A percentile compares a stretch with the other conserved stretches of the same genome.
Conservation (phyloP, 2,797 vertebrate species). For the Margarornis squamiger region DNA sequence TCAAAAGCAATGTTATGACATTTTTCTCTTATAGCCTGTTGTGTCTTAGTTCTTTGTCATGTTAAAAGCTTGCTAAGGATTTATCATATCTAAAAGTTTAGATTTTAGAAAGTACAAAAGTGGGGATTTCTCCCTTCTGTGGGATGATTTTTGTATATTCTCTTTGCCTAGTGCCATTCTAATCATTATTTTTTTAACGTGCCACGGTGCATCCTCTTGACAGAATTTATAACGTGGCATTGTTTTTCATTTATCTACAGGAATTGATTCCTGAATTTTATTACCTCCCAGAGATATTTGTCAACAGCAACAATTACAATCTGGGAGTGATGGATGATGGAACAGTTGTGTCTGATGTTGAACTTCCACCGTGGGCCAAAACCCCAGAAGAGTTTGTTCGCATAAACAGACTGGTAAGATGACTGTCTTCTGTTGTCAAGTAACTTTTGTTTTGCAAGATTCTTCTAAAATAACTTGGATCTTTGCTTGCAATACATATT, state of each 20-base stretch:
- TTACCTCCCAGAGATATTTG: conserved; percentile 99
- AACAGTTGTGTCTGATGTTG: conserved; percentile 92
- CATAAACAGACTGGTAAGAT: conserved; percentile 93
- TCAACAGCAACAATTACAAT: conserved; percentile 94
- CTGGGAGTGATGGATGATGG: conserved; percentile 98
- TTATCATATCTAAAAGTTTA: not conserved
- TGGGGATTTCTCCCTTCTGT: not conserved
- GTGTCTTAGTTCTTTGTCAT: not conserved
- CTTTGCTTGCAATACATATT: not conserved
- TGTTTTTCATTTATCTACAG: conserved; percentile 77
- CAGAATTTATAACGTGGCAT: conserved; percentile 43
- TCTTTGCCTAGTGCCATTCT: not conserved
- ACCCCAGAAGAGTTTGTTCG: conserved; percentile 96
- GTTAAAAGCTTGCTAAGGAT: not conserved
- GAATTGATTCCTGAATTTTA: conserved; percentile 99
- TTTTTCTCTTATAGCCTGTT: not conserved
- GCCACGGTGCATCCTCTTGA: not conserved
- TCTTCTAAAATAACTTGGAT: conserved; percentile 5
- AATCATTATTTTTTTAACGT: not conserved
- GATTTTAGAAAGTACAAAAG: not conserved
- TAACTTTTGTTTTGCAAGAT: not conserved
- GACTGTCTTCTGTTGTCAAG: conserved; percentile 24
- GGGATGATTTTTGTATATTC: not conserved
- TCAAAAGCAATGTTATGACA: not conserved
- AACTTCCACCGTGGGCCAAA: conserved; percentile 98